Evolutionary conservation across 2,797 vertebrate genomes (phyloP).

Genomic region (Gambelia wislizenii): DNA sequence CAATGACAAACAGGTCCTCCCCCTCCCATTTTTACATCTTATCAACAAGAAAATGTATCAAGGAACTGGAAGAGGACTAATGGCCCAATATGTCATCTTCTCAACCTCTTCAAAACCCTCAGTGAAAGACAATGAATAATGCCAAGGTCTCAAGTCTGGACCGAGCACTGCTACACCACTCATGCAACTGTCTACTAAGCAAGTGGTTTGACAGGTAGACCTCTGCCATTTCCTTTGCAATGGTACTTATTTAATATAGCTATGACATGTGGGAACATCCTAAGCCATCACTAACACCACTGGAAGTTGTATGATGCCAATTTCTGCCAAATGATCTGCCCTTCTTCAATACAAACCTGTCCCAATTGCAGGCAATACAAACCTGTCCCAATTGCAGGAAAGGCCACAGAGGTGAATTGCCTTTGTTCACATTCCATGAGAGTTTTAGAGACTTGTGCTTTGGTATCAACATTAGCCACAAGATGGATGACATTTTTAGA

Average conservation of each 20-base stretch:
- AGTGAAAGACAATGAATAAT: background rate
- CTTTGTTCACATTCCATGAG: conserved; percentile 81
- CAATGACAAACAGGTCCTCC: background rate
- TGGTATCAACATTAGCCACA: conserved; percentile 74
- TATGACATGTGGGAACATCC: background rate
- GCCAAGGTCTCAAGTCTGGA: background rate
- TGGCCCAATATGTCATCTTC: background rate
- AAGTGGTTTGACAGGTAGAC: too few species aligned
- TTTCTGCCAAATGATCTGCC: background rate
- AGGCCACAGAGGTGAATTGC: conserved; percentile 78
- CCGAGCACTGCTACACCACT: too few species aligned
- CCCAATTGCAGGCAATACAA: conserved; percentile 82
- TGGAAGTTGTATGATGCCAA: background rate
- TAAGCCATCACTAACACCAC: background rate
- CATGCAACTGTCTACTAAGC: too few species aligned
- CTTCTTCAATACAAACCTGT: conserved; percentile 83
- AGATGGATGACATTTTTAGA: conserved; percentile 87
- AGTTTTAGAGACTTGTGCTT: conserved; percentile 70
- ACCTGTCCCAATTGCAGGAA: conserved; percentile 96
- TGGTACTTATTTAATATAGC: background rate
- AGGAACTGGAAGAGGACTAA: background rate
- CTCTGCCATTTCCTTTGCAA: background rate
- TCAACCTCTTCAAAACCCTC: background rate
- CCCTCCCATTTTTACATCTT: background rate
- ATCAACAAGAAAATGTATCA: background rate